Conservation (phyloP, 2,113 vertebrate species). For the Coregonus clupeaformis region DNA sequence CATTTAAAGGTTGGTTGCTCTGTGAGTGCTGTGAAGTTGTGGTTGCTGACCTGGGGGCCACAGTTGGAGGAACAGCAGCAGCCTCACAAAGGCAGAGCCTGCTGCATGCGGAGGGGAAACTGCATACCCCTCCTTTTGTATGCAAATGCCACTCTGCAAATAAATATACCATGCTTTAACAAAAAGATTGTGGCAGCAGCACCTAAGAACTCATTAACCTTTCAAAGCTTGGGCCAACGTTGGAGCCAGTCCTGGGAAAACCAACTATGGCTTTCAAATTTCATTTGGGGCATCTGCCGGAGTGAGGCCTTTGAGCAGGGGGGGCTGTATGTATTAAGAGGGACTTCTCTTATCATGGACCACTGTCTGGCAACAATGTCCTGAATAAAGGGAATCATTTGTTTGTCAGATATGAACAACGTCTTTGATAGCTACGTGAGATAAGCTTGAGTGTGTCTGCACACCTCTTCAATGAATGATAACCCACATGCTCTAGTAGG, state of each 20-base stretch:
- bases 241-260: slow-evolving; percentile 31
- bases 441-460: no score
- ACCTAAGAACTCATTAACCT: slow-evolving; percentile 43
- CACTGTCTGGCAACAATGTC: background rate
- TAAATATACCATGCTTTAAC: slow-evolving; percentile 12
- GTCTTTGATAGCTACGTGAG: no score
- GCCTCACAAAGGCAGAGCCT: slow-evolving; percentile 10
- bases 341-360: background rate
- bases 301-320: background rate
- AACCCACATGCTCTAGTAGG: no score
- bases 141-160: slow-evolving; percentile 46
- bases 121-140: slow-evolving; percentile 44
- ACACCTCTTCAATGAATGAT: no score
- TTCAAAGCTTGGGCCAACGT: slow-evolving; percentile 26
- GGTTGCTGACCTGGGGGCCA: background rate
- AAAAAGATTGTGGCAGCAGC: slow-evolving; percentile 30
- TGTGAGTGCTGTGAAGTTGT: background rate
- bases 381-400: background rate
- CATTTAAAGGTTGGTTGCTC: background rate
- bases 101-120: slow-evolving; percentile 6
- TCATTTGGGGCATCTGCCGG: background rate
- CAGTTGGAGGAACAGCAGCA: background rate
- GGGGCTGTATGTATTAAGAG: background rate
- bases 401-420: background rate
- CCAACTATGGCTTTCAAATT: background rate